Conservation (phyloP, 1,140 invertebrate genomes). For the Micrasema minimum region DNA sequence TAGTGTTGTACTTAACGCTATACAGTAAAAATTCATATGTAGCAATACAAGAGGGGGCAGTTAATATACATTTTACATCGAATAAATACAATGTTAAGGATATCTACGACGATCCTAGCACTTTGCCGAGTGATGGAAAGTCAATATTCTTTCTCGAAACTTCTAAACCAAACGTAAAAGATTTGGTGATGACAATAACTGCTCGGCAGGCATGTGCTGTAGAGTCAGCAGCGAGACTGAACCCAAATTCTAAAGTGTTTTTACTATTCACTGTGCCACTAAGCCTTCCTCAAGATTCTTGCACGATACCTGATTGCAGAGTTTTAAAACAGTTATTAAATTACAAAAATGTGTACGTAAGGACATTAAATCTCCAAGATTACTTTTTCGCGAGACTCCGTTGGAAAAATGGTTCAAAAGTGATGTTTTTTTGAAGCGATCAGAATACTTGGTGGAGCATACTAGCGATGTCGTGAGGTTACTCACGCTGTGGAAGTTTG, state of each 20-base stretch:
- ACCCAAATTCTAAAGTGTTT: slow-evolving; percentile 65
- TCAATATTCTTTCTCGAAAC: background rate
- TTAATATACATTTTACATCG: no score
- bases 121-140: background rate
- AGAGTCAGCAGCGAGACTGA: slow-evolving; percentile 69
- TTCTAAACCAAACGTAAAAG: background rate
- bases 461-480: slow-evolving; percentile 68
- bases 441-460: slow-evolving; percentile 63
- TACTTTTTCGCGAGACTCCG: slow-evolving; percentile 64
- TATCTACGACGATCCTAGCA: no score
- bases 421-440: slow-evolving; percentile 59
- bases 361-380: slow-evolving; percentile 53
- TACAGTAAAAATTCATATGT: no score
- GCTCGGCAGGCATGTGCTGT: slow-evolving; percentile 69
- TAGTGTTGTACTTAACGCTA: no score
- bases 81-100: no score
- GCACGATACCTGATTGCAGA: background rate
- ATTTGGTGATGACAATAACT: slow-evolving; percentile 54
- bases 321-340: slow-evolving; percentile 56
- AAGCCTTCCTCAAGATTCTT: slow-evolving; percentile 1
- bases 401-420: slow-evolving; percentile 64
- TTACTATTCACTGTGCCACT: slow-evolving; percentile 63
- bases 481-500: slow-evolving; percentile 69
- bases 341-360: slow-evolving; percentile 62
- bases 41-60: no score